Evolutionary conservation across 2,113 vertebrate genomes (phyloP).

Genomic region (Lanius ludovicianus): DNA sequence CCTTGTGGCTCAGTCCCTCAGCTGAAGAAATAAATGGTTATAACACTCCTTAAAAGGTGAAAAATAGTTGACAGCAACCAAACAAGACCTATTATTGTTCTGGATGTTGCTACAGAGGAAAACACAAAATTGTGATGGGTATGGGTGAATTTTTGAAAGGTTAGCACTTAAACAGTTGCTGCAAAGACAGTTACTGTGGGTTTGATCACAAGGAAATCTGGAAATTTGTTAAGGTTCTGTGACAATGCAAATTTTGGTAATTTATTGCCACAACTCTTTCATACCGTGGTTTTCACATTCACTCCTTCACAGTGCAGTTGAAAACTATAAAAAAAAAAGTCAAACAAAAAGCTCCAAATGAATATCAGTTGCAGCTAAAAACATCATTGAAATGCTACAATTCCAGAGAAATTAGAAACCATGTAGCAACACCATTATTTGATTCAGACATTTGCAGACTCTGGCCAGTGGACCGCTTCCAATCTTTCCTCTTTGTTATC

Average conservation of each 20-base stretch:
- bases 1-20: background rate
- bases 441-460: background rate
- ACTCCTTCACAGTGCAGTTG: background rate
- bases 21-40: background rate
- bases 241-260: background rate
- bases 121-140: background rate
- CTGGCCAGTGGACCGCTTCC: fast-evolving
- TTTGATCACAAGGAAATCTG: background rate
- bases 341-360: background rate
- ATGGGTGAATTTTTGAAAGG: background rate
- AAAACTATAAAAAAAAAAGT: background rate
- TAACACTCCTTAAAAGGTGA: background rate
- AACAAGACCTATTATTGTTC: background rate
- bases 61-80: background rate
- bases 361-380: background rate
- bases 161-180: background rate
- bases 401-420: background rate
- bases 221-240: background rate
- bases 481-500: background rate
- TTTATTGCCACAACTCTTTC: background rate
- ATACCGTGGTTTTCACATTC: background rate
- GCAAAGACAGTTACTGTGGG: background rate
- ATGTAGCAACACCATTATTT: background rate
- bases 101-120: background rate
- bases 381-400: background rate